Evolutionary conservation across 2,888 invertebrate genomes (phyloP).

Genomic region (Nomada goodeniana): DNA sequence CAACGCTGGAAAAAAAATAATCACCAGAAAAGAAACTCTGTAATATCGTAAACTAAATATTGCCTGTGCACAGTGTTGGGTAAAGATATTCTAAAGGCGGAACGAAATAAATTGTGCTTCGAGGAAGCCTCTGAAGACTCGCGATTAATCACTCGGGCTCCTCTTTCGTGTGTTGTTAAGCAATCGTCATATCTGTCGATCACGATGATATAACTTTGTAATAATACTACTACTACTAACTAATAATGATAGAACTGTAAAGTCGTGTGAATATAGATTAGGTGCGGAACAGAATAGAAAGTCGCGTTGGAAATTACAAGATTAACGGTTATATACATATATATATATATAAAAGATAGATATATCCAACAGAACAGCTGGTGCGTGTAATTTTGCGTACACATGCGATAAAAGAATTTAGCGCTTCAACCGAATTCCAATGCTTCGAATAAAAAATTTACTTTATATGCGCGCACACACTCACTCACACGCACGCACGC

Average conservation of each 20-base stretch:
- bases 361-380: neutral
- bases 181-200: constrained; percentile 54
- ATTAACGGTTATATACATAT: neutral
- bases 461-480: neutral
- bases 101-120: constrained; percentile 28
- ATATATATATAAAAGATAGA: neutral
- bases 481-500: no score
- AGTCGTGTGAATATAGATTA: constrained; percentile 14
- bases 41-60: constrained; percentile 41
- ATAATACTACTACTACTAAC: constrained; percentile 19
- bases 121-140: constrained; percentile 26
- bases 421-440: constrained; percentile 7
- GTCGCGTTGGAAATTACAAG: neutral
- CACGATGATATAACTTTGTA: constrained; percentile 50
- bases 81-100: constrained; percentile 51
- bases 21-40: constrained; percentile 34
- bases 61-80: constrained; percentile 56
- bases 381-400: constrained; percentile 5
- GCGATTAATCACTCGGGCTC: constrained; percentile 38
- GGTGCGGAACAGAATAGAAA: constrained; percentile 1
- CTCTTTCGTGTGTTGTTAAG: constrained; percentile 57
- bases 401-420: neutral
- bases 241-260: constrained; percentile 23
- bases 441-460: neutral
- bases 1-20: constrained; percentile 15